Evolutionary conservation across 92 coral and sea anemone genomes (phyloP), one percentile per base, ranked within the genome.

Genomic region (Pocillopora grandis): DNA sequence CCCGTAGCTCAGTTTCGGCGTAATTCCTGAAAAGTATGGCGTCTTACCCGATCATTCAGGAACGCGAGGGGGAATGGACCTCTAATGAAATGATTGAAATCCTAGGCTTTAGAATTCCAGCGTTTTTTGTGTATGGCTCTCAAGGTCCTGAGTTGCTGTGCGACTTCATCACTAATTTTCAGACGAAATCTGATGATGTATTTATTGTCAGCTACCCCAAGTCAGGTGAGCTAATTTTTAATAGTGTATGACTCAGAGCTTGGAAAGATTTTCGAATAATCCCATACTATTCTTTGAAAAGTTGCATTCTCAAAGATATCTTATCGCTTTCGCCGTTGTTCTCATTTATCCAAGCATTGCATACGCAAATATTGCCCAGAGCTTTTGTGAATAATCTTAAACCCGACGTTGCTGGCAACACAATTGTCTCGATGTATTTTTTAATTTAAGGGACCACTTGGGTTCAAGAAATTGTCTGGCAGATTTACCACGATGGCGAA

Each of bases 401-500:
- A 27, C 31, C 64, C 14, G 13, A 61, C 64, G 14, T 16, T n/a
- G 18, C 18, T 61, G 6, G 66, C 19, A 5, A 64, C 52, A 33
- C 31, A 12, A 23, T 8, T 52, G 42, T 15, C 56, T 19, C 3
- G 52, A 27, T 23, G 6, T 66, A 23, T 49, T 37, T 21, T 15
- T 52, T 48, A 49, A 42, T 42, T 48, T 48, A 1, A 76, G 91
- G 91, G 15, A 88, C 91, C 17, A 88, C 91, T 2, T 88, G 91
- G 91, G 76, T 72, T 17, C 66, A 71, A 27, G 91, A 88, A 66
- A 84, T 88, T 56, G 70, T 84, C 27, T 88, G 88, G 88, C 91
- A 88, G 77, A 83, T 83, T 66, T 88, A 66, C 80, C 76, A 83
- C 76, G 59, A 84, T 62, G 91, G 91, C 2, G 58, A 19, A 60